Evolutionary conservation across 2,113 vertebrate species (phyloP), one percentile per base, ranked within the genome.

Genomic region (Podarcis muralis): DNA sequence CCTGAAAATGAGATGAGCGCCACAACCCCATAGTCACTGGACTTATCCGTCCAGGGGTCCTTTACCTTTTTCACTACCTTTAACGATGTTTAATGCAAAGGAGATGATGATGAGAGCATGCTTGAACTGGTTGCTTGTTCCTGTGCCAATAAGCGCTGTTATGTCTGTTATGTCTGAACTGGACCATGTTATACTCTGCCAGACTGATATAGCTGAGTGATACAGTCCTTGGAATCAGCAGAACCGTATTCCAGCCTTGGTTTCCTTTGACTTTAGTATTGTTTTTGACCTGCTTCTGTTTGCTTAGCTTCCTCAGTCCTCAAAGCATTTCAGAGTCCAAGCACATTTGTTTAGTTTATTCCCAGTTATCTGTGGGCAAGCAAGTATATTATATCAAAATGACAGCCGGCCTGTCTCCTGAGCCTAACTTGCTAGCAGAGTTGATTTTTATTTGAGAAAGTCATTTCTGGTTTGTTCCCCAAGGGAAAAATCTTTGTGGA

Each of bases 261-360:
- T 84, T 27, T 92, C 83, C 40, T 88, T 59, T 37, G 85, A 53
- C 62, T 87, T 20, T 0, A 6, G 3, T 0, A 7, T 65, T 88
- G 71, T 32, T 90, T 9, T 15, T 94, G 82, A 68, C 66, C 85
- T 82, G 40, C 92, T 92, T 92, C 74, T 92, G 32, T 92, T 91
- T 90, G 74, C 93, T 88, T 37, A 5, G 59, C 78, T 89, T 72
- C 32, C 72, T 90, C 13, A 2, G 79, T 53, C 53, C 30, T 69
- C 90, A 59, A 62, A 62, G 83, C 53, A 37, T 13, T 93, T 59
- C 66, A 57, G 30, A 12, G 53, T 77, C 48, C 76, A 83, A 74
- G 65, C 18, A n/a, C 0, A 0, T 87, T 88, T 82, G 27, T 88
- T 88, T 1, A 1, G 72, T 48, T 85, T 76, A 81, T 91, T 86